Evolutionary conservation across 2,797 vertebrate species (phyloP).

Genomic region (Labeo calbasu): DNA sequence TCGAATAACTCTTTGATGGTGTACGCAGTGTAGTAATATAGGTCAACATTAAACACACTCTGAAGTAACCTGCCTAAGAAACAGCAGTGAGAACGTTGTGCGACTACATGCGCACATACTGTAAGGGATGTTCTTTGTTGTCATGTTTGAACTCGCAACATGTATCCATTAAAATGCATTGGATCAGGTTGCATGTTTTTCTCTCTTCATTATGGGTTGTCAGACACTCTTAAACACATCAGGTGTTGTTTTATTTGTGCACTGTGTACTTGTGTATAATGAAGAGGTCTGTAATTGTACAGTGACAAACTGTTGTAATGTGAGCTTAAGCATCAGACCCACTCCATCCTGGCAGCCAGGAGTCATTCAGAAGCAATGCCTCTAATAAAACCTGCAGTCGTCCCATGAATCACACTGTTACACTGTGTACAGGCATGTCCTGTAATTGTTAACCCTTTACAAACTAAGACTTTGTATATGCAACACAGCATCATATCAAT

Average conservation of each 20-base stretch:
- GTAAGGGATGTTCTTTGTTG: slow-evolving; percentile 5
- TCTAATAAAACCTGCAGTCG: slow-evolving; percentile 1
- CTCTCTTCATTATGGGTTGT: background rate
- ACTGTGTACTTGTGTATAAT: background rate
- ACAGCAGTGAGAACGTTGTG: background rate
- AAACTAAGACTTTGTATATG: background rate
- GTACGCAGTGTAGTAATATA: slow-evolving; percentile 9
- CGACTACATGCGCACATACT: background rate
- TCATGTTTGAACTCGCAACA: background rate
- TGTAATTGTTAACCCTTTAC: background rate
- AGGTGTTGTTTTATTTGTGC: background rate
- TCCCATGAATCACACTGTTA: background rate
- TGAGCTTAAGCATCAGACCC: background rate
- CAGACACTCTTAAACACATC: background rate
- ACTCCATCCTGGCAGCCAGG: slow-evolving; percentile 8
- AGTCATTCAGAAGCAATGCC: slow-evolving; percentile 12
- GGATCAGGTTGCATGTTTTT: background rate
- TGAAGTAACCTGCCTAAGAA: slow-evolving; percentile 13
- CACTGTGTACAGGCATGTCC: background rate
- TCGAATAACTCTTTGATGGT: background rate
- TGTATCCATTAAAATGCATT: background rate
- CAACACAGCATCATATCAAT: background rate
- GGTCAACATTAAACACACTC: slow-evolving; percentile 23
- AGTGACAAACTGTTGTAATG: background rate
- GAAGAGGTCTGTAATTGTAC: background rate